Evolutionary conservation across 2,113 vertebrate genomes (phyloP), one percentile per base, ranked within the genome.

Genomic region (Cyprinodon variegatus): DNA sequence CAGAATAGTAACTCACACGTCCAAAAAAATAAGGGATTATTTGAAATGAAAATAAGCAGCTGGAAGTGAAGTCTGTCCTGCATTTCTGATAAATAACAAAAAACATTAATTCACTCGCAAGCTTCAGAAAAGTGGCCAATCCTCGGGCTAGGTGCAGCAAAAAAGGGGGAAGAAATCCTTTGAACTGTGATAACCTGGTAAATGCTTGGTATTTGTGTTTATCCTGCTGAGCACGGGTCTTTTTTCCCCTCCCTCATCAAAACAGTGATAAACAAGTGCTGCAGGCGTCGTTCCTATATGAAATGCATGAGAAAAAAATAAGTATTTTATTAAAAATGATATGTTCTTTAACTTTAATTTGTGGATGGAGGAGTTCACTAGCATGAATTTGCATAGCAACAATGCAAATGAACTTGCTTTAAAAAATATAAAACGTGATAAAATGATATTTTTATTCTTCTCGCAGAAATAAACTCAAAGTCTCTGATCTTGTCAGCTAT

Each of bases 31-130:
- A 39, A 76, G 71, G 50, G 84, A 89, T 83, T 87, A 72, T 89
- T 86, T 86, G 78, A 90, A 93, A 90, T 88, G 76, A 89, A 90
- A 90, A 93, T 84, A 92, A 91, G 86, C 75, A 84, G 80, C 85
- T 82, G 72, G 53, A 75, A 88, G 91, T 83, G 77, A 91, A 89
- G 59, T 89, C 86, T 85, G 20, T 59, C 65, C 59, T 64, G 70
- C 69, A 72, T 76, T 87, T 90, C 86, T 89, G 79, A 91, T 89
- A 70, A 79, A 85, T 87, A 87, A 93, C 90, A 90, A 89, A 91
- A 87, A 77, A 71, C 86, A 83, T 90, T 66, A 81, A 85, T 91
- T 89, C 79, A 73, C 76, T 68, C 48, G 65, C 73, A 78, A 86
- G 83, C 79, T 48, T 78, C 46, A 48, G 61, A 76, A 82, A 91